These are phyloP conservation scores for Phainopepla nitens DNA, from an alignment of 2,113 vertebrate species.

Conservation along the genomic window DNA sequence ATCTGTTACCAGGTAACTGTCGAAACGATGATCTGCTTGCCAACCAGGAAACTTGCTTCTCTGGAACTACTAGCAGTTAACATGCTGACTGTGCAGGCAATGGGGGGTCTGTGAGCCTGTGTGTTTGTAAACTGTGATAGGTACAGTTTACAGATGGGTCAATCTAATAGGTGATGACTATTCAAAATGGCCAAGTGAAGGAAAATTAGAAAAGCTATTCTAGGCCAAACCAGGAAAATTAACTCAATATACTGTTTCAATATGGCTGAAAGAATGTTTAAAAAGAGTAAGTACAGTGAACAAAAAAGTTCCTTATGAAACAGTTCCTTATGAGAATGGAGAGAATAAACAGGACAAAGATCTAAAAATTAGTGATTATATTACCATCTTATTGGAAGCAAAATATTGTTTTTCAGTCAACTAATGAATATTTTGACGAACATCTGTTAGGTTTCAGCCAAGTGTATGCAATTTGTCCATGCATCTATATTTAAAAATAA, in stretches of 20 bases:
- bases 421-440: neutral
- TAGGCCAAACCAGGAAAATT: neutral
- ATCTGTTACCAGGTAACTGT: neutral
- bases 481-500: neutral
- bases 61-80: neutral
- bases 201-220: neutral
- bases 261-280: neutral
- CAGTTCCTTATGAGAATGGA: neutral
- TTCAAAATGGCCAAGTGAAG: neutral
- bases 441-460: neutral
- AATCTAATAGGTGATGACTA: neutral
- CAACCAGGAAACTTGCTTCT: neutral
- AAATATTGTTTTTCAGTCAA: neutral
- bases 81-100: neutral
- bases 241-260: neutral
- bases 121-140: neutral
- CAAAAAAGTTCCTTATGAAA: neutral
- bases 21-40: neutral
- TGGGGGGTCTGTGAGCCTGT: fast-evolving
- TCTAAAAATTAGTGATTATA: neutral
- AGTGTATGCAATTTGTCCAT: neutral
- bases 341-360: neutral
- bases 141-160: neutral
- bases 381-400: neutral
- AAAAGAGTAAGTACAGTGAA: neutral